Base-by-base conservation (phyloP, 2,113 vertebrate genomes). In the Saguinus midas region DNA sequence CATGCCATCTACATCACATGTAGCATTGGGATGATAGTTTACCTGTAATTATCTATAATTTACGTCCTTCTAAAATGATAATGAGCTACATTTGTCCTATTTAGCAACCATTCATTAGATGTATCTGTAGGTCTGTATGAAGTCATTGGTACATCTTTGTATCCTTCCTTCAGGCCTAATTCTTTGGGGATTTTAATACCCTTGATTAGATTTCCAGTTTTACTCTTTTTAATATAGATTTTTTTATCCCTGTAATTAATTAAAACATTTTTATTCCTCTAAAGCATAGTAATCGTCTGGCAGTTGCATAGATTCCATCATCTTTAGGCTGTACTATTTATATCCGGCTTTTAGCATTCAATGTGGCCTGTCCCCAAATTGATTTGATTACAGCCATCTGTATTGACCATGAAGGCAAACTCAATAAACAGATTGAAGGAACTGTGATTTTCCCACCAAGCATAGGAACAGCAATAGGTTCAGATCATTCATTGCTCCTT, bases 11-110 rank as follows among this genome's bases (percentile, higher is more conserved):
- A 92, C 18, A 87, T 90, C 57, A 64, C 35, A 72, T 32, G 85
- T 88, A 92, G 18, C 86, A 32, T 78, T 90, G 17, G 37, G 81
- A 64, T 95, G 76, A 64, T 86, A 84, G 27, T 96, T 96, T 91
- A 94, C 73, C 66, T 96, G 32, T 91, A 97, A 91, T 96, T 96
- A 95, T 83, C 76, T 97, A 27, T 96, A 97, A 94, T 97, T 83
- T 70, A 9, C 72, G 48, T 80, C 80, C 83, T 91, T 94, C 89
- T 90, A 79, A 92, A 87, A 89, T 40, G 45, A 73, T 86, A 88
- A 95, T 58, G 40, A 96, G 23, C 21, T 89, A 8, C 64, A 45
- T 73, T 93, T 84, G 40, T 96, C 48, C 52, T 87, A 91, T 73
- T 92, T 91, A 87, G 61, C 55, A 95, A 48, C 82, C 21, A 52